These are phyloP conservation scores for Tenthredo livida DNA, from an alignment of 2,888 invertebrate genomes.

Conservation along the genomic window DNA sequence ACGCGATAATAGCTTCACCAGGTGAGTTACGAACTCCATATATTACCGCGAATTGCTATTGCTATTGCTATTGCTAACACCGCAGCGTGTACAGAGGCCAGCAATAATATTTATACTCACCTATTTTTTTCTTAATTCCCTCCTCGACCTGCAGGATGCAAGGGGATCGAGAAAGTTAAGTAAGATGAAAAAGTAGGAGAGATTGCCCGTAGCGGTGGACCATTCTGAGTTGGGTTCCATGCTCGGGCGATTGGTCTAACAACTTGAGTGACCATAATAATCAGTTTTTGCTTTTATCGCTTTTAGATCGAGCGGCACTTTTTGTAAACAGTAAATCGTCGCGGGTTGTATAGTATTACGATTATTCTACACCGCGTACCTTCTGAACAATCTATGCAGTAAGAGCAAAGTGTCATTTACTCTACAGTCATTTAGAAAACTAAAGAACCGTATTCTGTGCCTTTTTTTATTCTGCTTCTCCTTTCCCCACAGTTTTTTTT, in stretches of 20 bases:
- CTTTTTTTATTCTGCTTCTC: neutral
- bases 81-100: neutral
- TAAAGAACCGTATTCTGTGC: neutral
- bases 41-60: neutral
- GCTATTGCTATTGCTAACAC: neutral
- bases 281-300: slow-evolving; percentile 30
- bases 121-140: neutral
- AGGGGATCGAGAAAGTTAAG: slow-evolving; percentile 23
- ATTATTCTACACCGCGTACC: neutral
- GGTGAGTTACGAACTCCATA: neutral
- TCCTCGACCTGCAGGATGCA: neutral
- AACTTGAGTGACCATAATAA: slow-evolving; percentile 55
- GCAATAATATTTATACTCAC: neutral
- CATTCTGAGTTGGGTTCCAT: slow-evolving; percentile 60
- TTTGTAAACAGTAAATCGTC: neutral
- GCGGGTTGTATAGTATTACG: neutral
- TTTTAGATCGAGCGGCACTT: slow-evolving; percentile 43
- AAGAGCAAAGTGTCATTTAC: slow-evolving; percentile 4
- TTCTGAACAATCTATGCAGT: neutral
- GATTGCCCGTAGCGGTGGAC: slow-evolving; percentile 57
- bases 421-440: neutral
- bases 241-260: slow-evolving; percentile 66
- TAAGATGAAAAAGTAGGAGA: neutral
- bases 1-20: neutral
- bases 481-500: too few species aligned